These are phyloP conservation scores for Pseudococcus jackbeardsleyi DNA, from an alignment of 2,888 invertebrate species.

Conservation along the genomic window DNA sequence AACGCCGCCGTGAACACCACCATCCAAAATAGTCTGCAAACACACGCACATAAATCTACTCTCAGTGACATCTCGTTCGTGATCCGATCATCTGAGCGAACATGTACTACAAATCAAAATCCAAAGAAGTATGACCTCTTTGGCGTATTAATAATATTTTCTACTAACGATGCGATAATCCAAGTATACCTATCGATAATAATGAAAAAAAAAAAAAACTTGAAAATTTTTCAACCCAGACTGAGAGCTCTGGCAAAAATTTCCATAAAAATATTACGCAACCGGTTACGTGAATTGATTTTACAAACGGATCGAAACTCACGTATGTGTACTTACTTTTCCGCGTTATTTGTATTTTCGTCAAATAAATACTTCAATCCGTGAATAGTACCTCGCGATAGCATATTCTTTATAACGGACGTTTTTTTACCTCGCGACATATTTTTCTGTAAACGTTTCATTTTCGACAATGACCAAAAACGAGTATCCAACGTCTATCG, in stretches of 20 bases:
- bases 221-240: neutral
- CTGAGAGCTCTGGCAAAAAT: neutral
- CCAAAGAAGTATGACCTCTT: conserved; percentile 8
- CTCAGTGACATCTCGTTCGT: conserved; percentile 13
- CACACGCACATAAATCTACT: neutral
- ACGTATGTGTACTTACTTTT: conserved; percentile 4
- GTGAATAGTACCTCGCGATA: conserved; percentile 55
- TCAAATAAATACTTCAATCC: conserved; percentile 57
- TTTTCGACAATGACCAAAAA: neutral
- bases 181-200: neutral
- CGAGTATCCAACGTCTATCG: neutral
- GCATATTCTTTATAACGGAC: conserved; percentile 40
- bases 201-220: too few species aligned
- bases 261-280: conserved; percentile 5
- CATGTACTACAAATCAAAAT: conserved; percentile 38
- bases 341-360: neutral
- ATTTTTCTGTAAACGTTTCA: neutral
- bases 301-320: neutral
- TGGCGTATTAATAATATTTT: neutral
- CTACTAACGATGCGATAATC: neutral
- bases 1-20: conserved; percentile 67
- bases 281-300: neutral
- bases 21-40: conserved; percentile 68
- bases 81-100: conserved; percentile 9
- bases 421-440: conserved; percentile 13